A percentile compares a stretch with the other conserved stretches of the same genome.
Evolutionary conservation across 2,797 vertebrate species (phyloP).

Genomic region (Aythya fuligula): DNA sequence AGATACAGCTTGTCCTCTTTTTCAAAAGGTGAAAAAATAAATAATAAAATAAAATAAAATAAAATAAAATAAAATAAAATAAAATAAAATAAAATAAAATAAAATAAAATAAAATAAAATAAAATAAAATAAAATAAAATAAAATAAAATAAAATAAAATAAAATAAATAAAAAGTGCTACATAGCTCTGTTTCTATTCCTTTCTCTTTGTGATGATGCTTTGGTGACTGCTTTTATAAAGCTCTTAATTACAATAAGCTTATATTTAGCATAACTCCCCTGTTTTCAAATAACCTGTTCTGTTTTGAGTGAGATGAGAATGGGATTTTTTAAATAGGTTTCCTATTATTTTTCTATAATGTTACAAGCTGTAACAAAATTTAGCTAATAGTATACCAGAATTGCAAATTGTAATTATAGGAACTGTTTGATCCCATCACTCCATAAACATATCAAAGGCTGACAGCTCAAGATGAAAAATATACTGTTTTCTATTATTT

Average conservation of each 20-base stretch:
- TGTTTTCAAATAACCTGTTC: not conserved
- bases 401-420: slow-evolving; percentile 52
- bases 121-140: too few species aligned
- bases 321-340: not conserved
- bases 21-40: not conserved
- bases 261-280: not conserved
- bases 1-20: not conserved
- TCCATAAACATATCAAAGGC: slow-evolving; percentile 34
- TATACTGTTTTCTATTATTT: slow-evolving; percentile 48
- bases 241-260: not conserved
- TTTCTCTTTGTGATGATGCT: not conserved
- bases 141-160: too few species aligned
- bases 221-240: not conserved
- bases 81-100: too few species aligned
- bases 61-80: too few species aligned
- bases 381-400: slow-evolving; percentile 32
- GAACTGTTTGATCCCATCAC: slow-evolving; percentile 45
- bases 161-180: not conserved
- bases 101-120: too few species aligned
- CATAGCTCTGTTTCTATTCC: not conserved
- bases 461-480: slow-evolving; percentile 21
- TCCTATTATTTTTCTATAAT: not conserved
- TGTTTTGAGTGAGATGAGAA: not conserved
- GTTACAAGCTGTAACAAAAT: slow-evolving; percentile 1
- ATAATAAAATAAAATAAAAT: too few species aligned